Evolutionary conservation across 1,140 invertebrate genomes (phyloP), one percentile per base, ranked within the genome.

Genomic region (Wiebesia pumilae): DNA sequence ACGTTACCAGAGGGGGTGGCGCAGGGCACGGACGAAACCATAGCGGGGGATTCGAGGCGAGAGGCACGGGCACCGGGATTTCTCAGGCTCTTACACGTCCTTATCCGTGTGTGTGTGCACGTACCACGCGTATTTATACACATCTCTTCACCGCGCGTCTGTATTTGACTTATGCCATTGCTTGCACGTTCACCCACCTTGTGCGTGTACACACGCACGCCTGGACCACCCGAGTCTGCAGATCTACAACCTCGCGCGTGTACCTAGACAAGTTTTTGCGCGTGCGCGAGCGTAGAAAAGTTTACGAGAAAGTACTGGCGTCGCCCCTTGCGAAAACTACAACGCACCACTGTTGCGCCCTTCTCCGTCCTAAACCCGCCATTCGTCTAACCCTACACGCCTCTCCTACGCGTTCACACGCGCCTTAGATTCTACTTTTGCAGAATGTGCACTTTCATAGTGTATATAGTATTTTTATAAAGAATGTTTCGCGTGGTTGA

Each of bases 321-420:
- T 81, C 62, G 24, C 30, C 47, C 77, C 69, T 71, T 71, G 19
- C 33, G 69, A 75, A 75, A 75, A 75, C 71, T 75, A 75, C 71
- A 21, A 21, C 73, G 38, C 77, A 7, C 71, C 71, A 27, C 40
- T 35, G 24, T 65, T 30, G 19, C 77, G 38, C 38, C 71, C 38
- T 47, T 40, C 54, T n/a, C 9, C 27, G 43, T 30, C 21, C 27
- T 71, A 10, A 19, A 38, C 27, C 62, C 58, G 58, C 83, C 77
- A 85, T 85, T 85, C 83, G 83, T 85, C 75, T 85, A 85, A 47
- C 81, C 40, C 24, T 10, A 14, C 58, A 14, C 43, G 71, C 80
- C 51, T 81, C 80, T 38, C 30, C 80, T 43, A 69, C 24, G 62
- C 19, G 24, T 54, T 21, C 2, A n/a, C n/a, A n/a, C n/a, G n/a